Evolutionary conservation across 2,113 vertebrate genomes (phyloP), one percentile per base, ranked within the genome.

Genomic region (Anoura caudifer): DNA sequence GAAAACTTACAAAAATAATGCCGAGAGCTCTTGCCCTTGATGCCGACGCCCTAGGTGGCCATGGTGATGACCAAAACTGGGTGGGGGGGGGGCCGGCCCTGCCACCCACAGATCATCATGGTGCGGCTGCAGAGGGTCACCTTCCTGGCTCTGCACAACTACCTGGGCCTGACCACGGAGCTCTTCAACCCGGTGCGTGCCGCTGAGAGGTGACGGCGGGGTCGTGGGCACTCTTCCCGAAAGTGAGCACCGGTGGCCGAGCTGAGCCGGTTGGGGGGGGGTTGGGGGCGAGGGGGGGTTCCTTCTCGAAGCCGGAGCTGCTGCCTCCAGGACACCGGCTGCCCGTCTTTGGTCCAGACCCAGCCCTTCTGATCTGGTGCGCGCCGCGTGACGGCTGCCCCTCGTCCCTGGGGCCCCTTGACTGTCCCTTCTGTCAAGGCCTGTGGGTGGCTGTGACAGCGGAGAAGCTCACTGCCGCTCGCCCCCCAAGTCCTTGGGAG

Each of bases 101-200:
- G 17, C 15, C 8, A 0, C 36, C 52, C 13, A 0, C 88, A 95
- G 99, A 99, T 99, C 94, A 99, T 99, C 98, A 99, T 99, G 99
- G 99, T 99, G 54, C 98, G 99, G 88, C 99, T 99, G 47, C 99
- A 99, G 98, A 99, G 99, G 95, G 99, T 99, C 92, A 99, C 99
- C 0, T 99, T 99, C 94, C 98, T 99, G 1, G 99, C 99, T 38
- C 96, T 99, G 91, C 99, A 99, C 98, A 99, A 99, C 98, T 99
- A 99, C 98, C 99, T 99, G 8, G 99, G 99, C 28, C 98, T 99
- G 96, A 99, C 99, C 19, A 99, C 99, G 0, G 99, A 99, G 97
- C 99, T 99, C 95, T 99, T 99, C 98, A 99, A 98, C 84, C 98
- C 99, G 52, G 99, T 99, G 91, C 98, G 99, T 98, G 67, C 2